phyloP scores from a whole-genome alignment of 2,113 vertebrate genomes.

The Varanus komodoensis region DNA sequence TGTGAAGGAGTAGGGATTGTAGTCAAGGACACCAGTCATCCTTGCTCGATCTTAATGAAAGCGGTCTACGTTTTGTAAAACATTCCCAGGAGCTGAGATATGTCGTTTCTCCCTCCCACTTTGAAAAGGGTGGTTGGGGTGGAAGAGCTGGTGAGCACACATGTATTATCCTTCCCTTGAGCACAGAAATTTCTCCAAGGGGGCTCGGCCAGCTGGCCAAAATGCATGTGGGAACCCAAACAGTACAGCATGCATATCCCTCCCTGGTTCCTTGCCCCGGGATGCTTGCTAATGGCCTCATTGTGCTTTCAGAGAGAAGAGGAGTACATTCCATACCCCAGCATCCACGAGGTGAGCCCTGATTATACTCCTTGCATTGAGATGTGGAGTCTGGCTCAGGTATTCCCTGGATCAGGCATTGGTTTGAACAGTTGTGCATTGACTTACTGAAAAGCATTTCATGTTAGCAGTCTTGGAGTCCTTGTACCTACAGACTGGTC shows the following conservation, averaged over 20 bases:
- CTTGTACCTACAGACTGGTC: too few species aligned
- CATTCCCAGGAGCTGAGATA: background rate
- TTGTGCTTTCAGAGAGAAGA: constrained; percentile 72
- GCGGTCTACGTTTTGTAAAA: background rate
- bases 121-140: background rate
- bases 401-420: too few species aligned
- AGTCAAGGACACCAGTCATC: background rate
- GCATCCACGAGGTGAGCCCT: constrained; percentile 74
- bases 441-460: background rate
- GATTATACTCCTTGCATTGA: too few species aligned
- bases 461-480: too few species aligned
- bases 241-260: background rate
- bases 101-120: background rate
- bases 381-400: background rate
- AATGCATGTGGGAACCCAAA: background rate
- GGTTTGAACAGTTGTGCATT: background rate
- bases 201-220: background rate
- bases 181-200: background rate
- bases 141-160: background rate
- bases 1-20: background rate
- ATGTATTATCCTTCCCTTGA: background rate
- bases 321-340: constrained; percentile 74
- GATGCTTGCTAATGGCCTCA: constrained; percentile 45
- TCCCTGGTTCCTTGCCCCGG: background rate
- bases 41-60: background rate